Percentiles rank a stretch among this genome's conserved stretches.
These are phyloP conservation scores for Steinernema hermaphroditum DNA, from an alignment of 2,888 invertebrate species.

Conservation along the genomic window DNA sequence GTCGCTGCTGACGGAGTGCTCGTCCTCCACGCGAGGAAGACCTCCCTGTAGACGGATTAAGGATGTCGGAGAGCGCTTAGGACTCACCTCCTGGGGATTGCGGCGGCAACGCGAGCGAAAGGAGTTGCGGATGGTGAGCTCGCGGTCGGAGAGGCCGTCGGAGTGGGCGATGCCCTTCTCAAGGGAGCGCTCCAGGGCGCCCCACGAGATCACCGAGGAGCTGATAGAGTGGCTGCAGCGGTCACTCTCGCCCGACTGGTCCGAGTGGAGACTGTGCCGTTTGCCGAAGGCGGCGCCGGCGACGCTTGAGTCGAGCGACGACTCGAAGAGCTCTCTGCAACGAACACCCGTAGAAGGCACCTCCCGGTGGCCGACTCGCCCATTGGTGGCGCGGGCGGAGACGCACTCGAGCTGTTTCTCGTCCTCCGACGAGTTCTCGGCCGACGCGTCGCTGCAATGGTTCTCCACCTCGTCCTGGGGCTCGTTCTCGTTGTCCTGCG, in stretches of 20 bases:
- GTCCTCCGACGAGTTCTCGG: constrained; percentile 21
- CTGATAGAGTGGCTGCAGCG: constrained; percentile 23
- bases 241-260: constrained; percentile 21
- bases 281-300: constrained; percentile 30
- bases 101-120: background rate
- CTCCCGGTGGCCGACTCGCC: too few species aligned
- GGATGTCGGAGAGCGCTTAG: background rate
- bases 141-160: constrained; percentile 63
- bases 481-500: constrained; percentile 1
- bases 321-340: constrained; percentile 40
- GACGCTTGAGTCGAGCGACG: constrained; percentile 47
- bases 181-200: constrained; percentile 55
- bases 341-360: too few species aligned
- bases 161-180: constrained; percentile 57
- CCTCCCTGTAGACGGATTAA: background rate
- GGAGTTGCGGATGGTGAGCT: constrained; percentile 11
- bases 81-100: constrained; percentile 14
- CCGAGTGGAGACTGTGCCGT: constrained; percentile 29
- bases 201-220: constrained; percentile 34
- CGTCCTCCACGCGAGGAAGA: constrained; percentile 24
- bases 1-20: constrained; percentile 13
- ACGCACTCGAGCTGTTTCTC: constrained; percentile 11
- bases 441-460: constrained; percentile 22
- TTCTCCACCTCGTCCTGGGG: constrained; percentile 1
- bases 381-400: constrained; percentile 8